Conservation (phyloP, 1,140 invertebrate species). For the Drosophila grimshawi region DNA sequence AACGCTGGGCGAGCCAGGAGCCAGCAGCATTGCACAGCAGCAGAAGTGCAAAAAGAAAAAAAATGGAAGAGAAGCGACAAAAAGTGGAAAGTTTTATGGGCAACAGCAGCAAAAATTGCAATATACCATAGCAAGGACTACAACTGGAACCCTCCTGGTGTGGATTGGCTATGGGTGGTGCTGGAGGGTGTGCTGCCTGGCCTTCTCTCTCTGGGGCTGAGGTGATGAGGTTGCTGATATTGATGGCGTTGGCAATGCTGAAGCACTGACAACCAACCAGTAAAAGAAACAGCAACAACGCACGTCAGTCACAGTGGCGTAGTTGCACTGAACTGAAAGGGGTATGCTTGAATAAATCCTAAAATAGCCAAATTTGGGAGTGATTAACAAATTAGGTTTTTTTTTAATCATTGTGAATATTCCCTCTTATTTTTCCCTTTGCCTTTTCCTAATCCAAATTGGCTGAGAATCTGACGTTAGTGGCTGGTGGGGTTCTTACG, state of each 20-base stretch:
- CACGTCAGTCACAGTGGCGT: slow-evolving; percentile 28
- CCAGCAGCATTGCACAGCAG: slow-evolving; percentile 41
- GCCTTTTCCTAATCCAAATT: too few relatives aligned
- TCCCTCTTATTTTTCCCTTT: too few relatives aligned
- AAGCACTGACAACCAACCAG: slow-evolving; percentile 31
- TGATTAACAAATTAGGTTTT: too few relatives aligned
- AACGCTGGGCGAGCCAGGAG: slow-evolving; percentile 21
- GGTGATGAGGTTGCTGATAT: slow-evolving; percentile 41
- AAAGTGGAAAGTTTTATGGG: slow-evolving; percentile 81
- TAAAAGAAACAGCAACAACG: slow-evolving; percentile 15
- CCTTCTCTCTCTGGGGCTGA: slow-evolving; percentile 7
- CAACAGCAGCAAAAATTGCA: slow-evolving; percentile 81
- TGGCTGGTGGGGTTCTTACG: too few relatives aligned
- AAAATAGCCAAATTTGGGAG: background rate
- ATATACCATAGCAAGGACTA: slow-evolving; percentile 59
- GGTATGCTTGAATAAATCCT: slow-evolving; percentile 18
- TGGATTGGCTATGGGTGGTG: slow-evolving; percentile 37
- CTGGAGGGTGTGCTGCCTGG: background rate
- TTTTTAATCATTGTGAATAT: too few relatives aligned
- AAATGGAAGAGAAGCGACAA: slow-evolving; percentile 59
- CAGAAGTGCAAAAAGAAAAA: slow-evolving; percentile 30
- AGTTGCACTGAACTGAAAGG: background rate
- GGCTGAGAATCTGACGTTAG: too few relatives aligned
- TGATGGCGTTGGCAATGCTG: slow-evolving; percentile 27
- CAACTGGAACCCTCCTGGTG: slow-evolving; percentile 13